A percentile compares a stretch with the other conserved stretches of the same genome.
phyloP scores from a whole-genome alignment of 2,888 invertebrate species.

The Ephialtes manifestator region DNA sequence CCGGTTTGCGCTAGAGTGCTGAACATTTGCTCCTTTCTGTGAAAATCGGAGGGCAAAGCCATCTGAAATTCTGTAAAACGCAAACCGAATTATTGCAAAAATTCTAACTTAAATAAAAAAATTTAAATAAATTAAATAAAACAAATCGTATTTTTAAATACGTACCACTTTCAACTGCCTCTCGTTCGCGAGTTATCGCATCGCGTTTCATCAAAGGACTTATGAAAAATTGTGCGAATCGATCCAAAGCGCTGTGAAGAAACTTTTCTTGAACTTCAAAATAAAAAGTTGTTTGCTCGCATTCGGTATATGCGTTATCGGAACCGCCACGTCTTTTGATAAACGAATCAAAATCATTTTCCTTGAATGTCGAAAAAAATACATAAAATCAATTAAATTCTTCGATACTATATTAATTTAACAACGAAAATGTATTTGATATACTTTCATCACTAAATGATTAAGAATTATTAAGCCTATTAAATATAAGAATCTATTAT shows the following conservation, averaged over 20 bases:
- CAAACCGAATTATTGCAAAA: not conserved
- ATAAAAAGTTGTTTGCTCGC: slow-evolving; percentile 95
- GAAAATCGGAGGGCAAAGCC: slow-evolving; percentile 91
- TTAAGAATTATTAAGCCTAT: no score
- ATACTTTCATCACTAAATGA: no score
- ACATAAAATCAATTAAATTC: not conserved
- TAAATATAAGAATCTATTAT: no score
- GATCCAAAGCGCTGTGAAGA: slow-evolving; percentile 92
- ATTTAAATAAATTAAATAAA: not conserved
- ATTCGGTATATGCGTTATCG: slow-evolving; percentile 95
- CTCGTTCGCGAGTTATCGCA: slow-evolving; percentile 94
- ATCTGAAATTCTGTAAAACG: slow-evolving; percentile 92
- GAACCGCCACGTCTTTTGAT: slow-evolving; percentile 93
- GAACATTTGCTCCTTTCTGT: slow-evolving; percentile 92
- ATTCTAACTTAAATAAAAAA: not conserved
- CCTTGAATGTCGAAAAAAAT: slow-evolving; percentile 69
- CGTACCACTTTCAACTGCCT: slow-evolving; percentile 94
- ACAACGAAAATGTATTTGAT: no score
- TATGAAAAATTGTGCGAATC: slow-evolving; percentile 96
- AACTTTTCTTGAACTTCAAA: slow-evolving; percentile 95
- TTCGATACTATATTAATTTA: no score
- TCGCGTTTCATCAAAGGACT: slow-evolving; percentile 94
- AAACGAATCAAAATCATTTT: slow-evolving; percentile 83
- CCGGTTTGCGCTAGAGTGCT: slow-evolving; percentile 89
- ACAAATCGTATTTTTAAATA: not conserved